phyloP scores from a whole-genome alignment of 2,113 vertebrate species.

The Phaethon lepturus region DNA sequence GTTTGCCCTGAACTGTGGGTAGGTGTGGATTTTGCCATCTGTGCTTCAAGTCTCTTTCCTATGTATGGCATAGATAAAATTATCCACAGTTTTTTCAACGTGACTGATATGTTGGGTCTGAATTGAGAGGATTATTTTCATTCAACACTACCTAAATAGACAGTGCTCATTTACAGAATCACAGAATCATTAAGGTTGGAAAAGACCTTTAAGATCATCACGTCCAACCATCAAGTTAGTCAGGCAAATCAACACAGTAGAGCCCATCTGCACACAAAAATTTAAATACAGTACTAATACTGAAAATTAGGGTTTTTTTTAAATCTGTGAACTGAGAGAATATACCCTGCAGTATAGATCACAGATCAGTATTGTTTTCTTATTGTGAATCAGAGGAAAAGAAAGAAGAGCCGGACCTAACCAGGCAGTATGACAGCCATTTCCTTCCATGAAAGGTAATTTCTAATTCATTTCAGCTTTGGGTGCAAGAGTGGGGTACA shows the following conservation, averaged over 20 bases:
- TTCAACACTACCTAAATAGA: slow-evolving; percentile 49
- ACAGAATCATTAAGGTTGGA: no score
- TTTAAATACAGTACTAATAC: not conserved
- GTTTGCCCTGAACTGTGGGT: slow-evolving; percentile 58
- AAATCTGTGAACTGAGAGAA: not conserved
- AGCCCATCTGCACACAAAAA: not conserved
- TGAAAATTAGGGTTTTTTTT: not conserved
- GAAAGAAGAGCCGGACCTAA: not conserved
- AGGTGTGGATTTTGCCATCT: slow-evolving; percentile 59
- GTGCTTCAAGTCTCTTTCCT: slow-evolving; percentile 15
- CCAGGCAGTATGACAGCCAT: not conserved
- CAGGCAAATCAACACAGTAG: not conserved
- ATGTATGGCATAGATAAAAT: slow-evolving; percentile 43
- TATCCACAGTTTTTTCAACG: not conserved
- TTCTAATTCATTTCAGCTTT: not conserved
- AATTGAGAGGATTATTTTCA: slow-evolving; percentile 57
- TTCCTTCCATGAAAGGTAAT: not conserved
- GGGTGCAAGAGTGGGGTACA: not conserved
- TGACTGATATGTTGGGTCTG: slow-evolving; percentile 55
- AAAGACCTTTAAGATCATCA: no score
- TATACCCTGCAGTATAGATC: not conserved
- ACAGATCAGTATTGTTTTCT: not conserved
- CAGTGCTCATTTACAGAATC: not conserved
- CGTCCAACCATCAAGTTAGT: not conserved
- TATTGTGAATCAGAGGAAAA: not conserved